A percentile compares a stretch with the other conserved stretches of the same genome.
These are phyloP conservation scores for Ctenomys sociabilis DNA, from an alignment of 2,113 vertebrate species.

Conservation along the genomic window DNA sequence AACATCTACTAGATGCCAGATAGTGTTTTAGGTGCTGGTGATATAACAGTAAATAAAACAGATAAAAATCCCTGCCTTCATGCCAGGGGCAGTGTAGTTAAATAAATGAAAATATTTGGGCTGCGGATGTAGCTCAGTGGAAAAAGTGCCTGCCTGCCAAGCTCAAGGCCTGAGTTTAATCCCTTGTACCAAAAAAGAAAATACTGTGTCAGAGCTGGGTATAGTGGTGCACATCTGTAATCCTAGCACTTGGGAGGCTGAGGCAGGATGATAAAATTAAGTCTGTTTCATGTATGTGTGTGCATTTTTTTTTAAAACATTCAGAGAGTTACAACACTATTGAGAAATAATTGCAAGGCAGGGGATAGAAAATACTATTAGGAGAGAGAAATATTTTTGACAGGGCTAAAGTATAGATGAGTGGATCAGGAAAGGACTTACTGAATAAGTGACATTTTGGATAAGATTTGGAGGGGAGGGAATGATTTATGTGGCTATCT, in stretches of 20 bases:
- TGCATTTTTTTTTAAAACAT: neutral
- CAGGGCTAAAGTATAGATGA: neutral
- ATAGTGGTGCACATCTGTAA: neutral
- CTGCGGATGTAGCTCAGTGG: no score
- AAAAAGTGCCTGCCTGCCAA: no score
- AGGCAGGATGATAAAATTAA: neutral
- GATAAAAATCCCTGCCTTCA: neutral
- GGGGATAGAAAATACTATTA: neutral
- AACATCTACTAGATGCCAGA: neutral
- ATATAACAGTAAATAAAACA: constrained; percentile 13
- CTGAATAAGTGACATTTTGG: constrained; percentile 5
- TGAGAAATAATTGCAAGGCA: neutral
- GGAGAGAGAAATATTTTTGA: neutral
- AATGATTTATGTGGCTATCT: neutral
- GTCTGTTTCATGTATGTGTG: neutral
- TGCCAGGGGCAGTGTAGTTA: neutral
- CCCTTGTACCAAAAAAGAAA: neutral
- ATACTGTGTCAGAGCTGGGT: neutral
- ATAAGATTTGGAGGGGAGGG: neutral
- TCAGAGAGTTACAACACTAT: neutral
- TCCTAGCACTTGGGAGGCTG: neutral
- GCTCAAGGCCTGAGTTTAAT: no score
- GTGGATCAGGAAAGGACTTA: neutral
- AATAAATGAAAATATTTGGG: neutral
- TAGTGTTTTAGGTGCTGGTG: constrained; percentile 19